Evolutionary conservation across 1,140 invertebrate genomes (phyloP).

Genomic region (Hormaphis cornu): DNA sequence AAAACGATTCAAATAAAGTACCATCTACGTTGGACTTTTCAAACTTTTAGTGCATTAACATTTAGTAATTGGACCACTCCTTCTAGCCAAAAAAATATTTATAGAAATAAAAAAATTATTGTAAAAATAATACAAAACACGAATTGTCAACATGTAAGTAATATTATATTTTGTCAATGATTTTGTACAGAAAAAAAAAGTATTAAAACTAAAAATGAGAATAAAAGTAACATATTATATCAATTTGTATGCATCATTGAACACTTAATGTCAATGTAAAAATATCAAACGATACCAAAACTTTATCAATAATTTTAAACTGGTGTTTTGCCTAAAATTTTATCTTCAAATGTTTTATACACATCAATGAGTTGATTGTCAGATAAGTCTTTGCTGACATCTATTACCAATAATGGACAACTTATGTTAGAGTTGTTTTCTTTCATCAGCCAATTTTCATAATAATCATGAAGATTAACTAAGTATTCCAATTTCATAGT

Average conservation of each 20-base stretch:
- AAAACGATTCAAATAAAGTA: no score
- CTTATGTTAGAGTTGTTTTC: conserved; percentile 7
- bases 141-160: no score
- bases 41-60: no score
- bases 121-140: no score
- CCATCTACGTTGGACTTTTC: no score
- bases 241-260: background rate
- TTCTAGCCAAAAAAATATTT: no score
- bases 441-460: conserved; percentile 36
- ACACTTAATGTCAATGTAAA: background rate
- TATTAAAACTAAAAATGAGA: no score
- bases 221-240: no score
- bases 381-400: conserved; percentile 35
- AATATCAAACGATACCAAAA: background rate
- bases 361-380: conserved; percentile 23
- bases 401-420: conserved; percentile 34
- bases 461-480: conserved; percentile 42
- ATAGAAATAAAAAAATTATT: no score
- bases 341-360: conserved; percentile 33
- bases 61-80: no score
- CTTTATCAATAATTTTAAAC: background rate
- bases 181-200: no score
- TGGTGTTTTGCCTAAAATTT: conserved; percentile 29
- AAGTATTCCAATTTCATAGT: conserved; percentile 43
- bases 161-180: no score